Percentiles rank a stretch among this genome's conserved stretches.
phyloP scores from a whole-genome alignment of 2,797 vertebrate species.

The Numenius phaeopus region DNA sequence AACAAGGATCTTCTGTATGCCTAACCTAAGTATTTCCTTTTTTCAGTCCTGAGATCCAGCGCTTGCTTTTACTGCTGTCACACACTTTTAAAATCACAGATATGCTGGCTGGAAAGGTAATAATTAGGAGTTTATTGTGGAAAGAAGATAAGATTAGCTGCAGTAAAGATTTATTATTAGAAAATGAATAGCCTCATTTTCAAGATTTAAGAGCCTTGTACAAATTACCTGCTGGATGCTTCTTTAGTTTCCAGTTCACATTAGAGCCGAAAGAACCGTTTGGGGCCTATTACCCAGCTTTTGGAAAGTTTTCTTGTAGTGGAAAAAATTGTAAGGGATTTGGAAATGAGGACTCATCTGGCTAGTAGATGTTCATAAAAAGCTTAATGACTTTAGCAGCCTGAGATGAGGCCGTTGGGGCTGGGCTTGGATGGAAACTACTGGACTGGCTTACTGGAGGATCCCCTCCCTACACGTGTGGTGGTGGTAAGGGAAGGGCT shows the following conservation, averaged over 20 bases:
- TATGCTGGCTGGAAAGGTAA: conserved; percentile 33
- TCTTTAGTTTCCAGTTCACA: conserved; percentile 33
- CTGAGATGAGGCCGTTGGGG: not conserved
- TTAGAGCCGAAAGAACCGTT: not conserved
- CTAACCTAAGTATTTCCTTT: not conserved
- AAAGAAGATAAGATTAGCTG: conserved; percentile 67
- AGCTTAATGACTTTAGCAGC: conserved; percentile 58
- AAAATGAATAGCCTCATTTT: conserved; percentile 54
- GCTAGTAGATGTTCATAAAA: conserved; percentile 55
- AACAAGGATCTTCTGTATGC: not conserved
- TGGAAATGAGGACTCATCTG: conserved; percentile 58
- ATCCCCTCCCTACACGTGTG: not conserved
- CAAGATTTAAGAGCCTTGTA: conserved; percentile 38
- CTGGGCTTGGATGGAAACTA: not conserved
- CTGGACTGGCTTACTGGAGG: not conserved
- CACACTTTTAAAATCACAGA: conserved; percentile 23
- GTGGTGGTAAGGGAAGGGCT: not conserved
- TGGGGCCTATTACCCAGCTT: conserved; percentile 16
- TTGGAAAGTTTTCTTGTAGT: conserved; percentile 52
- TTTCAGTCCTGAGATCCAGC: not conserved
- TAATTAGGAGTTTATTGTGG: conserved; percentile 57
- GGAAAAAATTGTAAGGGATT: conserved; percentile 45
- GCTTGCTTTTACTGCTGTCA: conserved; percentile 8
- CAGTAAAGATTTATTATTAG: conserved; percentile 66
- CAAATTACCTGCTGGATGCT: conserved; percentile 7